Conservation (phyloP, 2,888 invertebrate species). For the Dione juno region DNA sequence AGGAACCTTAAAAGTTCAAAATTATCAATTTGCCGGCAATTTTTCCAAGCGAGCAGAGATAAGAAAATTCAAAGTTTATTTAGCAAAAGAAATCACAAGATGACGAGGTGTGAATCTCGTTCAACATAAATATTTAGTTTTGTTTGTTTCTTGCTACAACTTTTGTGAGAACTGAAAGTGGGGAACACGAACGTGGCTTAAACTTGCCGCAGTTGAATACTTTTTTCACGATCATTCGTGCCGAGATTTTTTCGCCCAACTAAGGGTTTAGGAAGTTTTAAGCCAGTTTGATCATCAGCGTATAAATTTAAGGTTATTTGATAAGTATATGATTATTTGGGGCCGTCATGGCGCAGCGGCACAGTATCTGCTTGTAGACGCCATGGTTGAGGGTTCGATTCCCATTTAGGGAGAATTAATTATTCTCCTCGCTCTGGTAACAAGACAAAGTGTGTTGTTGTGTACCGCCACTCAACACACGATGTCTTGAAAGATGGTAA, state of each 20-base stretch:
- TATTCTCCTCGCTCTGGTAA: too few relatives aligned
- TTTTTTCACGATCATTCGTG: constrained; percentile 43
- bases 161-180: constrained; percentile 29
- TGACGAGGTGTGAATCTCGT: constrained; percentile 35
- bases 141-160: constrained; percentile 35
- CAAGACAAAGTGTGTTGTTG: too few relatives aligned
- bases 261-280: constrained; percentile 7
- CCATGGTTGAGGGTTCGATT: too few relatives aligned
- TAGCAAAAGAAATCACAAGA: constrained; percentile 26
- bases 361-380: too few relatives aligned
- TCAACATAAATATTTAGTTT: constrained; percentile 37
- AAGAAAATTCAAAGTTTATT: constrained; percentile 8
- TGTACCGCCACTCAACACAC: too few relatives aligned
- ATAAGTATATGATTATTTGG: neutral
- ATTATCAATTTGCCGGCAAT: constrained; percentile 20
- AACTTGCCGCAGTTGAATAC: constrained; percentile 43
- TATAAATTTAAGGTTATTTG: neutral
- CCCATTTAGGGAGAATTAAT: too few relatives aligned
- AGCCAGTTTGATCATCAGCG: neutral
- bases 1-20: constrained; percentile 17
- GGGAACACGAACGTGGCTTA: constrained; percentile 36
- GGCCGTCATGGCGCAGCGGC: too few relatives aligned
- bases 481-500: too few relatives aligned
- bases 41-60: constrained; percentile 14
- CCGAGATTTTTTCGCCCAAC: constrained; percentile 24